phyloP scores from a whole-genome alignment of 2,797 vertebrate genomes.

The Loris lydekkerianus region DNA sequence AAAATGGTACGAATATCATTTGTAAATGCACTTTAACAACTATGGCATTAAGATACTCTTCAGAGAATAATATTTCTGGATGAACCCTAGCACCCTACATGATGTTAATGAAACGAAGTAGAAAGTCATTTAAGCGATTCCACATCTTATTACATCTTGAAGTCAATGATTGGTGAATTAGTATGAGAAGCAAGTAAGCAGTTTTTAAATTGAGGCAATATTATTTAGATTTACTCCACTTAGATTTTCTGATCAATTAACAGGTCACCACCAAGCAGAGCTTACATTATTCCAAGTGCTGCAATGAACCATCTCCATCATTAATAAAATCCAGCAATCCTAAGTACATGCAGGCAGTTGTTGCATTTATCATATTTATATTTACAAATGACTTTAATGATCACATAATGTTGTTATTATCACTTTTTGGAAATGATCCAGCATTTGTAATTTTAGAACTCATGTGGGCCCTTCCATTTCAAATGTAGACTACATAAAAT shows the following conservation, averaged over 20 bases:
- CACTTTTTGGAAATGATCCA: slow-evolving; percentile 83
- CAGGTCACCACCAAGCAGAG: slow-evolving; percentile 83
- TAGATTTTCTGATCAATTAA: slow-evolving; percentile 88
- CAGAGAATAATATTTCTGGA: slow-evolving; percentile 60
- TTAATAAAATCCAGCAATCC: slow-evolving; percentile 83
- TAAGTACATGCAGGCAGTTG: slow-evolving; percentile 82
- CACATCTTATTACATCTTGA: slow-evolving; percentile 77
- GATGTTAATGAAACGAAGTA: slow-evolving; percentile 73
- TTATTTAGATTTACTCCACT: slow-evolving; percentile 83
- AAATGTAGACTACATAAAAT: slow-evolving; percentile 77
- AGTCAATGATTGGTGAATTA: slow-evolving; percentile 84
- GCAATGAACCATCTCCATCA: slow-evolving; percentile 79
- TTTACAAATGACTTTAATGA: slow-evolving; percentile 87
- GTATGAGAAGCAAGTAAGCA: slow-evolving; percentile 80
- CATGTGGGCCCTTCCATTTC: slow-evolving; percentile 76
- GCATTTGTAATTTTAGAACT: slow-evolving; percentile 83
- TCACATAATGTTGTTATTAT: slow-evolving; percentile 84
- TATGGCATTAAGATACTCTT: slow-evolving; percentile 20
- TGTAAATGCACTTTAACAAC: neutral
- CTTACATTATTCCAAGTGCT: slow-evolving; percentile 84
- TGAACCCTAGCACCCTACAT: slow-evolving; percentile 29
- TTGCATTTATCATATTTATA: slow-evolving; percentile 86
- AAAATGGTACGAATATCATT: neutral
- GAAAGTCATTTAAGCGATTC: slow-evolving; percentile 72
- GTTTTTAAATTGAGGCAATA: slow-evolving; percentile 86